phyloP scores from a whole-genome alignment of 2,797 vertebrate species.

The Petrocephalus schoutedeni region DNA sequence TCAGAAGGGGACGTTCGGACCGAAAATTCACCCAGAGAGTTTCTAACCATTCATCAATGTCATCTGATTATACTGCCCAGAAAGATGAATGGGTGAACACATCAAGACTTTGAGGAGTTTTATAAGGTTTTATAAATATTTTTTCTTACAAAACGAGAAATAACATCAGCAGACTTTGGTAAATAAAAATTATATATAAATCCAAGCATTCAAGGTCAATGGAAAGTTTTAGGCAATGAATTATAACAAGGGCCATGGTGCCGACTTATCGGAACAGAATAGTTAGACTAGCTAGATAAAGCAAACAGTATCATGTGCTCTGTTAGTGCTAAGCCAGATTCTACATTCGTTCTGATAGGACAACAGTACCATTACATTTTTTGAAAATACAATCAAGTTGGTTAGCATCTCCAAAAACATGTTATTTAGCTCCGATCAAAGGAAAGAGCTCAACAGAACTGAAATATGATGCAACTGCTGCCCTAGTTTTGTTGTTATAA shows the following conservation, averaged over 20 bases:
- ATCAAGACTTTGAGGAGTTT: neutral
- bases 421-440: neutral
- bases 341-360: neutral
- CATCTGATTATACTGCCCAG: neutral
- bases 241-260: neutral
- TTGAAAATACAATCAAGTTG: neutral
- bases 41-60: neutral
- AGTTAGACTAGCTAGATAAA: neutral
- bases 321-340: neutral
- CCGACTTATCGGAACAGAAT: too few relatives aligned
- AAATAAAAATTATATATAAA: neutral
- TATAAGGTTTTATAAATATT: neutral
- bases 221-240: neutral
- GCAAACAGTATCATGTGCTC: neutral
- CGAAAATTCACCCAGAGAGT: neutral
- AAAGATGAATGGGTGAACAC: constrained; percentile 4
- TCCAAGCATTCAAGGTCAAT: neutral
- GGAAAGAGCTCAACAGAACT: neutral
- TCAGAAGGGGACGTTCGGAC: neutral
- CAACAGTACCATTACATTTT: neutral
- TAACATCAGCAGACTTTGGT: neutral
- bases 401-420: neutral
- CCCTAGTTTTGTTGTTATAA: neutral
- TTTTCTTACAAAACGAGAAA: neutral
- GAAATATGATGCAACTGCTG: neutral